phyloP scores from a whole-genome alignment of 2,888 invertebrate species.

The Heliconius ismenius region DNA sequence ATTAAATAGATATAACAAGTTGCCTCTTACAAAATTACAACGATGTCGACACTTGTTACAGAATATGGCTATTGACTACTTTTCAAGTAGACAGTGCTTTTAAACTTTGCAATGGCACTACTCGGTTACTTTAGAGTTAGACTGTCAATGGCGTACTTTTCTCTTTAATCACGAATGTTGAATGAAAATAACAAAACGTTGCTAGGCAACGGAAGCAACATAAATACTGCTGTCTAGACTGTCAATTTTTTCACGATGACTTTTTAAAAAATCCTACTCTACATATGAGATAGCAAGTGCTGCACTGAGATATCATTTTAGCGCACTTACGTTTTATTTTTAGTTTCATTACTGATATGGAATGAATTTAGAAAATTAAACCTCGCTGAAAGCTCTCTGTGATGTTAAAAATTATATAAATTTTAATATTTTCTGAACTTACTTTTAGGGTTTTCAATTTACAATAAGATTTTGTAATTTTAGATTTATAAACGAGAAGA shows the following conservation, averaged over 20 bases:
- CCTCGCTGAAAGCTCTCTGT: not conserved
- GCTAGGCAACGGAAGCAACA: slow-evolving; percentile 32
- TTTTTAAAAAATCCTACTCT: slow-evolving; percentile 20
- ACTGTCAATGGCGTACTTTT: slow-evolving; percentile 31
- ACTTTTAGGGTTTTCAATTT: not conserved
- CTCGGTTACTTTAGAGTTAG: slow-evolving; percentile 20
- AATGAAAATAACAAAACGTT: slow-evolving; percentile 34
- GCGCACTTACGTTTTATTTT: slow-evolving; percentile 8
- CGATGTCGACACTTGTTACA: not conserved
- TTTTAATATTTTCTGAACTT: slow-evolving; percentile 1
- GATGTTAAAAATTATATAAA: not conserved
- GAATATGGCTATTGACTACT: slow-evolving; percentile 16
- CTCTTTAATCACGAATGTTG: slow-evolving; percentile 35
- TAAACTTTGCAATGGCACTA: slow-evolving; percentile 11
- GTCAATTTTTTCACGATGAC: slow-evolving; percentile 31
- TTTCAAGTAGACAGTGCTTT: slow-evolving; percentile 15
- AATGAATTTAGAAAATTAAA: slow-evolving; percentile 23
- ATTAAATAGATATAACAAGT: not conserved
- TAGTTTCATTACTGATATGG: slow-evolving; percentile 11
- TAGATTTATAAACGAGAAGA: not conserved
- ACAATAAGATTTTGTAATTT: not conserved
- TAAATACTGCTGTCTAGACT: slow-evolving; percentile 38
- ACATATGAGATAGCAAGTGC: slow-evolving; percentile 17
- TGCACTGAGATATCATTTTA: slow-evolving; percentile 16
- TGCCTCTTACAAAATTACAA: not conserved